Percentiles rank a stretch among this genome's conserved stretches.
phyloP scores from a whole-genome alignment of 2,888 invertebrate species.

The Achlya flavicornis region DNA sequence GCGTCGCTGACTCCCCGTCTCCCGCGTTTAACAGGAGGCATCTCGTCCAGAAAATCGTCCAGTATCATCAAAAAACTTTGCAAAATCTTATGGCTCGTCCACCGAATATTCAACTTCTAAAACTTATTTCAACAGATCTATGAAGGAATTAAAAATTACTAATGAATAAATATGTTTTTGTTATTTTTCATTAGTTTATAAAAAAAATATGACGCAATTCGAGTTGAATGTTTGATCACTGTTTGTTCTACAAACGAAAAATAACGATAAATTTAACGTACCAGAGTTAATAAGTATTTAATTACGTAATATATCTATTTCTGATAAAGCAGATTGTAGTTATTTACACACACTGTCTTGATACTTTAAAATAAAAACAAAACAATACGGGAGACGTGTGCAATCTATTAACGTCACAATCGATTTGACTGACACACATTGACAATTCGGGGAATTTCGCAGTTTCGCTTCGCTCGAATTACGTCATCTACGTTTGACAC shows the following conservation, averaged over 20 bases:
- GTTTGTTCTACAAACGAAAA: not conserved
- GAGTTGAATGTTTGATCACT: not conserved
- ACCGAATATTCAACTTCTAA: not conserved
- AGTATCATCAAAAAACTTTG: constrained; percentile 69
- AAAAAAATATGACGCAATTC: constrained; percentile 34
- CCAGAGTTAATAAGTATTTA: not conserved
- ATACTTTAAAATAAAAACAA: not conserved
- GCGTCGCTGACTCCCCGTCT: constrained; percentile 82
- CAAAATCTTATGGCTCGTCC: constrained; percentile 14
- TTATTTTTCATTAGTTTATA: constrained; percentile 18
- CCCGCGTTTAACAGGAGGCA: constrained; percentile 74
- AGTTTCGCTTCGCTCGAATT: no score
- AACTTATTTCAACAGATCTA: not conserved
- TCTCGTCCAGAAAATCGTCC: constrained; percentile 57
- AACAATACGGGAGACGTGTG: not conserved
- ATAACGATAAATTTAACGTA: not conserved
- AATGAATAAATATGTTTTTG: constrained; percentile 9
- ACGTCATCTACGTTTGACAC: no score
- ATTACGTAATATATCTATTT: not conserved
- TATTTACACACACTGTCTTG: not conserved
- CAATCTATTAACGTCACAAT: not conserved
- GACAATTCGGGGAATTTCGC: not conserved
- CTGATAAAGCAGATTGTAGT: not conserved
- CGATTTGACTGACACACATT: not conserved
- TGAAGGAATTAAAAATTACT: constrained; percentile 19